Evolutionary conservation across 2,888 invertebrate species (phyloP).

Genomic region (Conistra vaccinii): DNA sequence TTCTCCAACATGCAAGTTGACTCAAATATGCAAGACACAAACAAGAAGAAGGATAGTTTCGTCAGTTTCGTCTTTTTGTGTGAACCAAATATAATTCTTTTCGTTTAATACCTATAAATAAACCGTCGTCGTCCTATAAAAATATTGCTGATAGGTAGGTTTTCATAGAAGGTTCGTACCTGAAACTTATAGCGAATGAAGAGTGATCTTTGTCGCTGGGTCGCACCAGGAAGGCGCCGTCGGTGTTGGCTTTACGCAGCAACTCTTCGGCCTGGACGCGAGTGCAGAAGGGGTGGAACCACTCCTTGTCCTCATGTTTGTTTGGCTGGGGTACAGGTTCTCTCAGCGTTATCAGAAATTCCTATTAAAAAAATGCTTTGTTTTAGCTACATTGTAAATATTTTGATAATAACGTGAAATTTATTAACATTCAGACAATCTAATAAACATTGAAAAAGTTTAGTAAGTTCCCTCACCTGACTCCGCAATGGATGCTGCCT

Average conservation of each 20-base stretch:
- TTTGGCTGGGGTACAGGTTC: constrained; percentile 98
- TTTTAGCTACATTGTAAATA: neutral
- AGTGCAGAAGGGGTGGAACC: constrained; percentile 96
- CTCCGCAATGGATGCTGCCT: constrained; percentile 96
- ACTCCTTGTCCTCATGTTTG: constrained; percentile 97
- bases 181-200: constrained; percentile 98
- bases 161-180: constrained; percentile 84
- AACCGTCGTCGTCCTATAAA: neutral
- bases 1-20: neutral
- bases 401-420: neutral
- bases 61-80: neutral
- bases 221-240: constrained; percentile 98
- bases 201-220: constrained; percentile 96
- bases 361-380: constrained; percentile 81
- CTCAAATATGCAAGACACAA: neutral
- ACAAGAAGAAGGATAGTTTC: neutral
- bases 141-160: no score
- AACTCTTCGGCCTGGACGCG: constrained; percentile 97
- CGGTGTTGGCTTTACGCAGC: constrained; percentile 95
- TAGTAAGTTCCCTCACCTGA: constrained; percentile 88
- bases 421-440: neutral
- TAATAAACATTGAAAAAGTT: neutral
- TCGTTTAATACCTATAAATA: neutral
- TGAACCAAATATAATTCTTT: neutral
- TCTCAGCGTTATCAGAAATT: constrained; percentile 96